Evolutionary conservation across 1,140 invertebrate species (phyloP), one percentile per base, ranked within the genome.

Genomic region (Battus philenor): DNA sequence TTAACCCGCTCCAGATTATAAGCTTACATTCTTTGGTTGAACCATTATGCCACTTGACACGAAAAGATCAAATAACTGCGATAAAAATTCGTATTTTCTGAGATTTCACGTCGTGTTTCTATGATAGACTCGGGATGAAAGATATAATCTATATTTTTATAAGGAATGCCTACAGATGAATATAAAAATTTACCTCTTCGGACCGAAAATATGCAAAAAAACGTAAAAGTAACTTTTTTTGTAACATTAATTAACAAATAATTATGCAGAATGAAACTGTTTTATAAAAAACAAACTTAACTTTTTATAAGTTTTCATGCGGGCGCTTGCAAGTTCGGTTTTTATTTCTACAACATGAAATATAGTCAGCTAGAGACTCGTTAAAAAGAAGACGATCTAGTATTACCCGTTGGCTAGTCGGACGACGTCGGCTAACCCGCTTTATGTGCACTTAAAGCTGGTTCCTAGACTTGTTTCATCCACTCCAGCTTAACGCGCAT

Each of bases 361-460:
- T 73, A 71, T 63, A 54, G 61, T 46, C 53, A 56, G 39, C 59
- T 26, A 51, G 59, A 59, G 59, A 62, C 54, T 66, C 65, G 62
- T 70, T 74, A 70, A 70, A 72, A 77, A 74, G 70, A 78, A 74
- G 65, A 63, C 59, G 70, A 72, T 70, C 63, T 60, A 62, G 67
- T 68, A 74, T 68, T 74, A 69, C 68, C 43, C 66, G 66, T 46
- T 47, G 58, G 61, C 53, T 61, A 54, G 68, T 59, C 41, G 59
- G 60, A 61, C 62, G 60, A 51, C 57, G 67, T 47, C 57, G 55
- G 54, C 50, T 69, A 71, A 77, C 68, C 68, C 62, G 58, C 60
- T 76, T 72, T 75, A 75, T 74, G 68, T 67, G 73, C 68, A 77
- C 64, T 72, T 77, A 72, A 74, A 69, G 52, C 62, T 62, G 54